Evolutionary conservation across 2,113 vertebrate genomes (phyloP).

Genomic region (Platichthys stellatus): DNA sequence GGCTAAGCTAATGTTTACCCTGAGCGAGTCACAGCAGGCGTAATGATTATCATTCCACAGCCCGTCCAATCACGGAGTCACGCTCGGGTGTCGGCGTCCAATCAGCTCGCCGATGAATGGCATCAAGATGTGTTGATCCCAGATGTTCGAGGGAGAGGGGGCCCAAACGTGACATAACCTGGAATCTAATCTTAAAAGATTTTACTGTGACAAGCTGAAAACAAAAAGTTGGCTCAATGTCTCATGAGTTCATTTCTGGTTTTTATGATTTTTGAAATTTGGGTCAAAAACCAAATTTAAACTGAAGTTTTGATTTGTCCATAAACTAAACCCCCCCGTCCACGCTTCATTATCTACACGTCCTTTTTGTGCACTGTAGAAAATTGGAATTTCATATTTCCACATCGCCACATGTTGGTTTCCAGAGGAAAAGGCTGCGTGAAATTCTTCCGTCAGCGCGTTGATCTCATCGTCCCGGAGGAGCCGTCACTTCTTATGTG

Average conservation of each 20-base stretch:
- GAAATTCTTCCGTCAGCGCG: not conserved
- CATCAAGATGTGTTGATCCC: conserved; percentile 50
- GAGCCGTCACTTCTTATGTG: not conserved
- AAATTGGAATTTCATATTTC: not conserved
- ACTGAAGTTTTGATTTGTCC: conserved; percentile 10
- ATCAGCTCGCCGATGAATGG: conserved; percentile 40
- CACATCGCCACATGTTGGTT: not conserved
- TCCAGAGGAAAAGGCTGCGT: not conserved
- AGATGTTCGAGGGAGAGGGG: not conserved
- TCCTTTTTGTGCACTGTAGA: not conserved
- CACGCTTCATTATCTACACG: not conserved
- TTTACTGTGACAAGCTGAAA: too few relatives aligned
- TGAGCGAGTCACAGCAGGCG: conserved; percentile 49
- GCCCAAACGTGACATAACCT: not conserved
- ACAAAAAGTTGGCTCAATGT: not conserved
- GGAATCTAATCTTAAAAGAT: not conserved
- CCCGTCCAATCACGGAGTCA: conserved; percentile 47
- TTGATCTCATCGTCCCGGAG: not conserved
- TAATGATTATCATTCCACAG: conserved; percentile 71
- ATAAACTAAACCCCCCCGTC: conserved; percentile 12
- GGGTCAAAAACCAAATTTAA: not conserved
- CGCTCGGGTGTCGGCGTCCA: conserved; percentile 40
- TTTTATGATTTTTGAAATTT: not conserved
- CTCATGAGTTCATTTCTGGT: not conserved
- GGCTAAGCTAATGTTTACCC: conserved; percentile 70